Base-by-base conservation (phyloP, 2,797 vertebrate species). In the Gymnothorax javanicus region DNA sequence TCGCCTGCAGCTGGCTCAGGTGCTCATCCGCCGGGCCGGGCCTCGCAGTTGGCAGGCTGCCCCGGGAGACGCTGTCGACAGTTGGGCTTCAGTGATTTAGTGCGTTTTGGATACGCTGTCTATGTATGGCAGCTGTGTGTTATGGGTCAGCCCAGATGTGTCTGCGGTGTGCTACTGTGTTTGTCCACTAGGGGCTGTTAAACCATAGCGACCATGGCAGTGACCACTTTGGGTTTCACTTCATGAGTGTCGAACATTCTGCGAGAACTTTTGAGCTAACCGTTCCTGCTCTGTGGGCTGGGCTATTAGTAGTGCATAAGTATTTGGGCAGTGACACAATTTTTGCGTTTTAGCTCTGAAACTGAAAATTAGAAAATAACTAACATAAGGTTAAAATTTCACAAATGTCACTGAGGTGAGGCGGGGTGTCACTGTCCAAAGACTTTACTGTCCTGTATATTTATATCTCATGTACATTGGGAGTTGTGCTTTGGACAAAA, bases 171-270 rank as follows among this genome's bases (percentile, higher is more conserved):
- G 13, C 67, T 82, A 56, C 27, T 69, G 56, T 64, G 33, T 79
- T 73, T 93, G 90, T 90, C 94, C 94, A 95, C 95, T 94, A 94
- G 95, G 95, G 94, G 95, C 91, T 92, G 94, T 94, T 94, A 95
- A 93, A 95, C 91, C 89, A 90, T 93, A 92, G 89, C 91, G 89
- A 89, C 88, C 90, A 69, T 86, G 62, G 20, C 33, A 58, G 25
- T 56, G 59, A 33, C 27, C 54, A 20, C 2, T 56, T 8, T 56
- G 54, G 71, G 27, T 54, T 7, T 71, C 75, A 23, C 50, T 54
- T 54, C 54, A 54, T 50, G 17, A 71, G 25, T 71, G 67, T 13
- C 67, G 23, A 69, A 69, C 20, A 11, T 13, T 33, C 33, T 69
- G 6, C 67, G 25, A n/a, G 27, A 73, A 13, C 75, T 79, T 17